phyloP scores from a whole-genome alignment of 2,888 invertebrate genomes.

The Pristionchus japonicus region DNA sequence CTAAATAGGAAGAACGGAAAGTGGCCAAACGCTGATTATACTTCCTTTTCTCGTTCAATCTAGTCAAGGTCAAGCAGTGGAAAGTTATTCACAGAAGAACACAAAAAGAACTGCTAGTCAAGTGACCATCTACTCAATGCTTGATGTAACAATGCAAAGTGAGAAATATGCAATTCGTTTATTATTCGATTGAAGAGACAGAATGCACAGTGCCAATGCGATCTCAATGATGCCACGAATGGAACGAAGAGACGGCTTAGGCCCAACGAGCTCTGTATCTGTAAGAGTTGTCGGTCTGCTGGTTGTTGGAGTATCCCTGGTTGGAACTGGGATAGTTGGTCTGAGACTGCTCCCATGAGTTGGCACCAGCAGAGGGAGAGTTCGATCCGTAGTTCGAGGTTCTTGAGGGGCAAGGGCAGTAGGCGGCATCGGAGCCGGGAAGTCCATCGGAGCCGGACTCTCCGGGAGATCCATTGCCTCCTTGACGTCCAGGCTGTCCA shows the following conservation, averaged over 20 bases:
- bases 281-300: not conserved
- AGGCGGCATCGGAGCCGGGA: constrained; percentile 47
- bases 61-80: constrained; percentile 7
- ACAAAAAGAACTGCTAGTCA: not conserved
- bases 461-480: constrained; percentile 61
- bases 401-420: constrained; percentile 47
- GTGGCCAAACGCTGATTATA: not conserved
- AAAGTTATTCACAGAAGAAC: not conserved
- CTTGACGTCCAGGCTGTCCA: constrained; percentile 59
- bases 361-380: constrained; percentile 29
- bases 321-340: not conserved
- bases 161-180: not conserved
- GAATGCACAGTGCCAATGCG: not conserved
- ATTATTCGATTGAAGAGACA: constrained; percentile 2
- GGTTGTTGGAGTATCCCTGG: not conserved
- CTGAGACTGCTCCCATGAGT: not conserved
- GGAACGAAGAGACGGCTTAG: constrained; percentile 13
- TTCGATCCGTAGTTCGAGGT: constrained; percentile 36
- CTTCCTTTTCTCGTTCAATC: not conserved
- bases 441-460: constrained; percentile 54
- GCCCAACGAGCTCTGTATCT: constrained; percentile 39
- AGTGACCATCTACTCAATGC: not conserved
- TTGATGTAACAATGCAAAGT: not conserved
- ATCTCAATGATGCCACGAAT: constrained; percentile 17
- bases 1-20: no score